Conservation (phyloP, 2,797 vertebrate species). For the Sebastes hubbsi region DNA sequence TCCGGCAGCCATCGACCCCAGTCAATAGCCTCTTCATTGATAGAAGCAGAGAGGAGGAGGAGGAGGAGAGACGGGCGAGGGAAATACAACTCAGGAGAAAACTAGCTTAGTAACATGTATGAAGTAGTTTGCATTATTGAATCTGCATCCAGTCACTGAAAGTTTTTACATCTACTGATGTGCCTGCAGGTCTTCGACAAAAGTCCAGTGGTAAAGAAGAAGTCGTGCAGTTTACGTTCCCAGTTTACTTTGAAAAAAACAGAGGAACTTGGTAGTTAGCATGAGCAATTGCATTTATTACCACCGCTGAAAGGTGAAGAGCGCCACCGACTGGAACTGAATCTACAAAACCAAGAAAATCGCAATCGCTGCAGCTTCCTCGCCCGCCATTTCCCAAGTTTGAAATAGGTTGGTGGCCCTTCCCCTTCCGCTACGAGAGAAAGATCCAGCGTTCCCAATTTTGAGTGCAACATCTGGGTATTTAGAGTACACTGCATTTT, state of each 20-base stretch:
- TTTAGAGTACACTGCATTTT: too few relatives aligned
- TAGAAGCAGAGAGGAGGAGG: constrained; percentile 42
- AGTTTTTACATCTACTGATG: not conserved
- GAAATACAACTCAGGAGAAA: constrained; percentile 10
- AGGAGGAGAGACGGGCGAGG: not conserved
- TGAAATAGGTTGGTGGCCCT: too few relatives aligned
- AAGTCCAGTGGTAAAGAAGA: not conserved
- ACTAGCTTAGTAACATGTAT: not conserved
- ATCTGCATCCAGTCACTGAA: not conserved
- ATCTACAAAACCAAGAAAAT: not conserved
- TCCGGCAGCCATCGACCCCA: constrained; percentile 58
- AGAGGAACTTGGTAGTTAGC: too few relatives aligned
- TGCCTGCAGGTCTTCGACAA: not conserved
- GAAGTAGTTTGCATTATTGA: not conserved
- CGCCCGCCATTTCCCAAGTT: too few relatives aligned
- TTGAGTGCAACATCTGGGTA: too few relatives aligned
- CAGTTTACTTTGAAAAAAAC: not conserved
- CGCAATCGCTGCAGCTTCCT: too few relatives aligned
- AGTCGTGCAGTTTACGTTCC: not conserved
- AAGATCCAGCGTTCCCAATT: too few relatives aligned
- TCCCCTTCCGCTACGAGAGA: too few relatives aligned
- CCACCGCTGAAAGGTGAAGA: not conserved
- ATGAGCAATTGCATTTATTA: not conserved
- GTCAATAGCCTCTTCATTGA: constrained; percentile 74
- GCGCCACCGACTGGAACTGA: not conserved